phyloP scores from a whole-genome alignment of 2,888 invertebrate species.

The Desoria tigrina region DNA sequence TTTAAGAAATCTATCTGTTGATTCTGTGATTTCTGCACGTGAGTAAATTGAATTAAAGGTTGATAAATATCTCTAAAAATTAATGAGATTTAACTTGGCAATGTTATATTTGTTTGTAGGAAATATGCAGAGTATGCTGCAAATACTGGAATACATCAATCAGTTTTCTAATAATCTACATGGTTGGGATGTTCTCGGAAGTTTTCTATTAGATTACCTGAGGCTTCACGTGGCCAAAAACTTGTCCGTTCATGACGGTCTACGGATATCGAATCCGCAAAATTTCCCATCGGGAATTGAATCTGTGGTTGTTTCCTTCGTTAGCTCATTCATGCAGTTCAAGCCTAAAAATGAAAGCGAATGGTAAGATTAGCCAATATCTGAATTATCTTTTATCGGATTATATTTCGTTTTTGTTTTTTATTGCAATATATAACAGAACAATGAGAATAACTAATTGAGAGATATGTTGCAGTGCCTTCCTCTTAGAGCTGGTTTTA shows the following conservation, averaged over 20 bases:
- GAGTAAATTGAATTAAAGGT: no score
- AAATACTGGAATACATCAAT: constrained; percentile 1
- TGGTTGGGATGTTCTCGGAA: constrained; percentile 31
- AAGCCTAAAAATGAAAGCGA: constrained; percentile 29
- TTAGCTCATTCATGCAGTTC: constrained; percentile 29
- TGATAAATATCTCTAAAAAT: no score
- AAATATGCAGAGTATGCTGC: constrained; percentile 14
- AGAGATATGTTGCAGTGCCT: constrained; percentile 36
- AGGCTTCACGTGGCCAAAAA: constrained; percentile 9
- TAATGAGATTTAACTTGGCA: no score
- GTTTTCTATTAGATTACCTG: constrained; percentile 29
- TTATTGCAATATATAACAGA: constrained; percentile 8
- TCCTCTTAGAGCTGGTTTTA: constrained; percentile 35
- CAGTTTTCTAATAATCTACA: constrained; percentile 1
- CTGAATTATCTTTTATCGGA: constrained; percentile 1
- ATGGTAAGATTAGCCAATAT: constrained; percentile 29
- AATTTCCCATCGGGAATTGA: constrained; percentile 8
- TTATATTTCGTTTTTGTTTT: constrained; percentile 7
- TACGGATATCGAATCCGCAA: not conserved
- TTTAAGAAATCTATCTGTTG: not conserved
- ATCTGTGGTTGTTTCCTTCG: constrained; percentile 7
- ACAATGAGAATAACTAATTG: not conserved
- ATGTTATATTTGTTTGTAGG: constrained; percentile 1
- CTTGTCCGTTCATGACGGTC: not conserved
- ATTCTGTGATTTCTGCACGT: not conserved